Base-by-base conservation (phyloP, 2,113 vertebrate species). In the Psammodynastes pulverulentus region DNA sequence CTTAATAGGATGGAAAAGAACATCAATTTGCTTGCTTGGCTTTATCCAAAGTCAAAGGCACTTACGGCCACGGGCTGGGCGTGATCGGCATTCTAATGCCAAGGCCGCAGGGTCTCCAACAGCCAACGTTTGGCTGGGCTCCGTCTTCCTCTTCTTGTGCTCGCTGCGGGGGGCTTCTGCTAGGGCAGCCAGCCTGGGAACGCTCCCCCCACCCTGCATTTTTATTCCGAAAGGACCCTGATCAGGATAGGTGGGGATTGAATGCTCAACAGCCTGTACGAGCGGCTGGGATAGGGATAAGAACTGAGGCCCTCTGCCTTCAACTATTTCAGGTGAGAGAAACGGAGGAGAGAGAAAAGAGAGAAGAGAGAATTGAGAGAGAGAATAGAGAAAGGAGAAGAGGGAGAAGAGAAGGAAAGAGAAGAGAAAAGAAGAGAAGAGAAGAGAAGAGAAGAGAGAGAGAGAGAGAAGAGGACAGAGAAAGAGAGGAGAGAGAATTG, bases 41-140 rank as follows among this genome's bases (percentile, higher is more conserved):
- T 96, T 97, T 97, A 96, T 96, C 96, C 96, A 96, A 96, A 95
- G 95, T 96, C 95, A 95, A 96, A 96, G 96, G 95, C 96, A 96
- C 96, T 96, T 95, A 94, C 34, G 90, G 95, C 93, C 96, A 94
- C 1, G 93, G 0, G 13, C 91, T 43, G 5, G 48, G 51, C 94
- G 93, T 96, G 96, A 95, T 96, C 84, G 0, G 96, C 96, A 95
- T 97, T 94, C 95, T 93, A 96, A 96, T 3, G 39, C 89, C 62
- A 52, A 19, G 67, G 67, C 39, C 0, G 88, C 91, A 84, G 0
- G 0, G 49, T 90, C 94, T 3, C 0, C 10, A 85, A 62, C 0
- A n/a, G 84, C 56, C 93, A 45, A 45, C 45, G 1, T 17, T 9
- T 3, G 24, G 46, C 39, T 9, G 8, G 3, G 19, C 19, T 6